Evolutionary conservation across 2,888 invertebrate species (phyloP).

Genomic region (Pristionchus japonicus): DNA sequence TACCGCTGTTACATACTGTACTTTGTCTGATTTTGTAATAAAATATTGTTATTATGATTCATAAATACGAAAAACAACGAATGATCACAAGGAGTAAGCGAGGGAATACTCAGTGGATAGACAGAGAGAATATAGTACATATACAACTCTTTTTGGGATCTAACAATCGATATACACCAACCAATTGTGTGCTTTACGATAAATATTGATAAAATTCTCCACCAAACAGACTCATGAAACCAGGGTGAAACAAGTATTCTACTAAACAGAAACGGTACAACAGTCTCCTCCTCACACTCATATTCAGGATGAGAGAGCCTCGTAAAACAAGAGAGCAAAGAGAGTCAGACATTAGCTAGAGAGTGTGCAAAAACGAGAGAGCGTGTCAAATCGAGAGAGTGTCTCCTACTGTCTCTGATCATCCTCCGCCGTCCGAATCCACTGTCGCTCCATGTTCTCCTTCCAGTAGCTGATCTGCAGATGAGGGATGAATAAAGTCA

Average conservation of each 20-base stretch:
- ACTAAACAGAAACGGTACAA: background rate
- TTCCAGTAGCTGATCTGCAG: slow-evolving; percentile 84
- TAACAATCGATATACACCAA: background rate
- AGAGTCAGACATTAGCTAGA: too few species aligned
- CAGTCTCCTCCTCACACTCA: background rate
- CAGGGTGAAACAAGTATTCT: background rate
- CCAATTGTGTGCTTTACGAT: background rate
- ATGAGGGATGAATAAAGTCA: slow-evolving; percentile 52
- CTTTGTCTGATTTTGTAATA: background rate
- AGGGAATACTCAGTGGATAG: background rate
- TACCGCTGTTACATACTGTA: background rate
- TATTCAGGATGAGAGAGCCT: background rate
- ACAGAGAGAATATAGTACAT: background rate
- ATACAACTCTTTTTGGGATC: slow-evolving; percentile 27
- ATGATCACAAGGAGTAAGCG: background rate
- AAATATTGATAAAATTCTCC: background rate
- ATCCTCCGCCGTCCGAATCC: slow-evolving; percentile 88
- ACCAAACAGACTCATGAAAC: background rate
- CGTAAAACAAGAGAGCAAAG: background rate
- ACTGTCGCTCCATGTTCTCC: slow-evolving; percentile 90
- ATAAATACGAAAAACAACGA: background rate
- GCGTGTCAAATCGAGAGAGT: background rate
- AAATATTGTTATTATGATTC: background rate
- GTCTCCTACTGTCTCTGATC: background rate
- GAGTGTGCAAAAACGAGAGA: background rate